Conservation (phyloP, 2,888 invertebrate species). For the Acanthosepion pharaonis region DNA sequence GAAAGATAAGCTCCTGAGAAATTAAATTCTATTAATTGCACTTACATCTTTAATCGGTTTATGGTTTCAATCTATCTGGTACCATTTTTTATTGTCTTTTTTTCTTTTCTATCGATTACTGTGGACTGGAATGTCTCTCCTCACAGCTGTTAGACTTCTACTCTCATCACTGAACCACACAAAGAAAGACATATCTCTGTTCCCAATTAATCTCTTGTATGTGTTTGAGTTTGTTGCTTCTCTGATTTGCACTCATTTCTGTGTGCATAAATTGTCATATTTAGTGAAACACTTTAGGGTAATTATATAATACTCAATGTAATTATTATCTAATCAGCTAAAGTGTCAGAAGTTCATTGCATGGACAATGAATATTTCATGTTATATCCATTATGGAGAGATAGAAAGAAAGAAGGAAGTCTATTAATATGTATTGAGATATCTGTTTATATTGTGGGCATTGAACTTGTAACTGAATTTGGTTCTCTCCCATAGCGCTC, state of each 20-base stretch:
- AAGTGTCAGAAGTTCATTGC: background rate
- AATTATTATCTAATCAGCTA: background rate
- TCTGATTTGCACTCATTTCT: background rate
- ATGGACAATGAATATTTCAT: conserved; percentile 33
- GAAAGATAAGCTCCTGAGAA: no score
- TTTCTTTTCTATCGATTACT: no score
- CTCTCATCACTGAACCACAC: background rate
- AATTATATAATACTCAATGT: conserved; percentile 33
- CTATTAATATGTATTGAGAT: background rate
- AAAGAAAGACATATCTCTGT: no score
- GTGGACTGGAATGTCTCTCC: background rate
- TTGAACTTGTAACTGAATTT: background rate
- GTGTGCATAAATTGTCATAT: background rate
- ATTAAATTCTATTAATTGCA: no score
- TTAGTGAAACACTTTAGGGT: conserved; percentile 6
- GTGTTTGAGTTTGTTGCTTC: background rate
- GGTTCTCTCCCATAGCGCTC: no score
- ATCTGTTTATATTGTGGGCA: background rate
- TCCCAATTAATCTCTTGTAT: background rate
- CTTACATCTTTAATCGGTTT: no score
- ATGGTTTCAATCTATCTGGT: no score
- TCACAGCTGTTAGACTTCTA: background rate
- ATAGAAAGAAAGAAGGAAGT: background rate
- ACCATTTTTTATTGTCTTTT: no score
- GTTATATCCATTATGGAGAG: background rate